Conservation (phyloP, 1,140 invertebrate species). For the Saccostrea cuccullata region DNA sequence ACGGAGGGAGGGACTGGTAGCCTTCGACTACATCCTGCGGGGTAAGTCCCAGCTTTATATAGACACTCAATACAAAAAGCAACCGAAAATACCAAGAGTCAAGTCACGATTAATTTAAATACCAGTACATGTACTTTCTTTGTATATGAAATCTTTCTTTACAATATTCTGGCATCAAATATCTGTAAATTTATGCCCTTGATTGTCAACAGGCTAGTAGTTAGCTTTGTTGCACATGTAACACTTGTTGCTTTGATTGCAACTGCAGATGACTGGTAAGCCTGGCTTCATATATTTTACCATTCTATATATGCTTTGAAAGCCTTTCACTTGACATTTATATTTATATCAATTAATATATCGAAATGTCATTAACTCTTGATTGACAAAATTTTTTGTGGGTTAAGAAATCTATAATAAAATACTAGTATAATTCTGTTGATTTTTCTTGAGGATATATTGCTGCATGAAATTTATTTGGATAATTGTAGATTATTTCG, state of each 20-base stretch:
- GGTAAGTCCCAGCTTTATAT: constrained; percentile 63
- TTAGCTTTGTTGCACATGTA: not conserved
- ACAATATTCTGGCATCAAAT: not conserved
- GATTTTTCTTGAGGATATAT: not conserved
- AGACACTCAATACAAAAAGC: not conserved
- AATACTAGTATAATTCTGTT: not conserved
- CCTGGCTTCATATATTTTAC: not conserved
- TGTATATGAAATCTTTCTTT: not conserved
- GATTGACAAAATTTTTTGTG: no score
- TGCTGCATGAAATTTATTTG: not conserved
- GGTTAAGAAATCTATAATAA: no score
- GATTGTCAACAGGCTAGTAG: not conserved
- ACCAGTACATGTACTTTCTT: not conserved
- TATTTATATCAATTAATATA: no score
- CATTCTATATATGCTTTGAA: not conserved
- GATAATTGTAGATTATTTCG: not conserved
- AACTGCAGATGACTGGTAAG: constrained; percentile 13
- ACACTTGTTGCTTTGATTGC: constrained; percentile 27
- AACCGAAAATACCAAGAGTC: not conserved
- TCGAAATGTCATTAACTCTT: no score
- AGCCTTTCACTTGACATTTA: not conserved
- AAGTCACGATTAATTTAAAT: not conserved
- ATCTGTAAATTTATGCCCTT: not conserved
- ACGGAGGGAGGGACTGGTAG: constrained; percentile 71
- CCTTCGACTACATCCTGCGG: constrained; percentile 74